Base-by-base conservation (phyloP, 2,113 vertebrate genomes). In the Pipra filicauda region DNA sequence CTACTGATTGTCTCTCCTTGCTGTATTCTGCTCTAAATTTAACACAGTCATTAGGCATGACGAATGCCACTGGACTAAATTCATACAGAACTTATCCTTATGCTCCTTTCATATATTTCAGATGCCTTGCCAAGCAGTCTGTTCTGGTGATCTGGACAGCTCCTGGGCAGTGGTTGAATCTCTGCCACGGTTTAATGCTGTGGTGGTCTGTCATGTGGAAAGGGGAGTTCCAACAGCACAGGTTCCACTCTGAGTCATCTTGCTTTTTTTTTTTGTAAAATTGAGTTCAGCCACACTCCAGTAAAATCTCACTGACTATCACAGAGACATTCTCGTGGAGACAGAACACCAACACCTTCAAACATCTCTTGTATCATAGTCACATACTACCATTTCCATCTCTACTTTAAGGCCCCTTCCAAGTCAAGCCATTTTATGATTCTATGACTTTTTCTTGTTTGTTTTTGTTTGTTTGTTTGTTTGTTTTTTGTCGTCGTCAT, bases 111-210 rank as follows among this genome's bases (percentile, higher is more conserved):
- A 54, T 7, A 54, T 17, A 31, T 54, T 54, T 54, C 30, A 19
- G 52, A 54, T 54, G 52, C 52, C 17, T 54, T 54, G 28, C 52
- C 52, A 54, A 30, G 52, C 11, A 54, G 17, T 54, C 52, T 54
- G 28, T 54, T 54, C 28, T 31, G 10, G 28, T 54, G 28, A 31
- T 54, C 28, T 54, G 28, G 15, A 54, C 28, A 54, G 28, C 98
- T 81, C 98, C 98, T 30, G 98, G 98, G 80, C 98, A 98, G 91
- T 98, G 98, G 93, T 98, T 99, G 64, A 99, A 98, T 31, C 97
- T 96, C 91, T 98, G 98, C 98, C 98, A 98, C 2, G 98, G 98
- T 75, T 97, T 95, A 66, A 99, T 54, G 24, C 85, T 97, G 73
- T 89, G 19, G 66, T 98, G 98, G 13, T 98, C 96, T 0, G 95